phyloP scores from a whole-genome alignment of 2,113 vertebrate species.

The Balaeniceps rex region DNA sequence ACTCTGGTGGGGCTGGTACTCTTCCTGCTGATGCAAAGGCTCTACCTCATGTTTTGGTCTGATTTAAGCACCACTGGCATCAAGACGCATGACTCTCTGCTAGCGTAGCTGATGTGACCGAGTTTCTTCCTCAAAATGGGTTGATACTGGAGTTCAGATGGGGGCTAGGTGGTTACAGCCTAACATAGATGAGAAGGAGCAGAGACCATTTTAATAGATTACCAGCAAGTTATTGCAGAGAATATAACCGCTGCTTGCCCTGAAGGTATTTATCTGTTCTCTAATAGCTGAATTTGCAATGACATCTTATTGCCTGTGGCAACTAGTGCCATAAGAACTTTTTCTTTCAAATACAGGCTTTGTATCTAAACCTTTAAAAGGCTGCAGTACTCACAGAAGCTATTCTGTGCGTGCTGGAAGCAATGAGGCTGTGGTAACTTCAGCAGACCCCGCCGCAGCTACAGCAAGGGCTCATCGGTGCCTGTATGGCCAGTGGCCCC shows the following conservation, averaged over 20 bases:
- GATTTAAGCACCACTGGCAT: background rate
- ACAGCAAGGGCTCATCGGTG: accelerated
- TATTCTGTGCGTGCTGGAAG: background rate
- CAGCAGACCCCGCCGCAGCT: background rate
- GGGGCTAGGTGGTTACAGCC: background rate
- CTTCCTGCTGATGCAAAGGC: background rate
- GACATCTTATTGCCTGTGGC: background rate
- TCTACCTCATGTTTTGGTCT: background rate
- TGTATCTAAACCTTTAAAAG: background rate
- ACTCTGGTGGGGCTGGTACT: background rate
- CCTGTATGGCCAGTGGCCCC: accelerated
- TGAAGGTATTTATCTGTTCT: background rate
- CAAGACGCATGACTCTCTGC: background rate
- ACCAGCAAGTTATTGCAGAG: background rate
- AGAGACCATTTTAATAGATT: background rate
- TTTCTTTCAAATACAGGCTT: background rate
- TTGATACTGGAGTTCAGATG: background rate
- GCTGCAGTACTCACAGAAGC: background rate
- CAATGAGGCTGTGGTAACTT: background rate
- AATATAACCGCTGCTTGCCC: background rate
- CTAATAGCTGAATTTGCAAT: background rate
- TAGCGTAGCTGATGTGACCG: background rate
- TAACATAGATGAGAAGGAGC: background rate
- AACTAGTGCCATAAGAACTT: background rate
- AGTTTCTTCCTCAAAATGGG: background rate